Evolutionary conservation across 2,113 vertebrate species (phyloP).

Genomic region (Platichthys stellatus): DNA sequence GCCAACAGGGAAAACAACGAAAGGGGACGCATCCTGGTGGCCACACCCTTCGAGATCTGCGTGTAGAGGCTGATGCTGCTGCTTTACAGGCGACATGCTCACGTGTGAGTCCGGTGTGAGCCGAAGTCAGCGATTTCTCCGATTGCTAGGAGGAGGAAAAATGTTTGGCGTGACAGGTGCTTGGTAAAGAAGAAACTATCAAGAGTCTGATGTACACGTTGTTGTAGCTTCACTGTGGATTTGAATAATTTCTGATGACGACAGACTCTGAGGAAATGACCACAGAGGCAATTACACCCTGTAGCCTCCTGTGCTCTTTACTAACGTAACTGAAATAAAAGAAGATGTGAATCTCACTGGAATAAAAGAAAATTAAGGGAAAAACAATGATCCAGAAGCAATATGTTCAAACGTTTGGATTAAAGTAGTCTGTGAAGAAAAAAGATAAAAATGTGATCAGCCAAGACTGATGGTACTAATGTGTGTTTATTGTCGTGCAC

Average conservation of each 20-base stretch:
- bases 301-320: constrained; percentile 30
- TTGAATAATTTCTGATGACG: constrained; percentile 62
- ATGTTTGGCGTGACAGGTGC: not conserved
- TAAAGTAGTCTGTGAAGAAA: constrained; percentile 7
- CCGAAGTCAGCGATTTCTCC: constrained; percentile 22
- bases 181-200: not conserved
- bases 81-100: not conserved
- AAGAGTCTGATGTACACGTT: not conserved
- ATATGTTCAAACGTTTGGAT: constrained; percentile 32
- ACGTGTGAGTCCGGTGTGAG: not conserved
- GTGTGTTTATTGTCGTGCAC: constrained; percentile 43
- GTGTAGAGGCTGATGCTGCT: constrained; percentile 63
- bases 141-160: not conserved
- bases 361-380: not conserved
- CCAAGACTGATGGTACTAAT: constrained; percentile 12
- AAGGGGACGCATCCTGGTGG: constrained; percentile 75
- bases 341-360: not conserved
- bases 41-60: constrained; percentile 85
- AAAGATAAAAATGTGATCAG: not conserved
- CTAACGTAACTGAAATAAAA: constrained; percentile 12
- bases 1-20: constrained; percentile 77
- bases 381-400: constrained; percentile 41
- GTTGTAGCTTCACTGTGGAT: constrained; percentile 36
- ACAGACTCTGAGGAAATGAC: constrained; percentile 60
- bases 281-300: constrained; percentile 26